Conservation (phyloP, 1,140 invertebrate genomes). For the Spodoptera frugiperda region DNA sequence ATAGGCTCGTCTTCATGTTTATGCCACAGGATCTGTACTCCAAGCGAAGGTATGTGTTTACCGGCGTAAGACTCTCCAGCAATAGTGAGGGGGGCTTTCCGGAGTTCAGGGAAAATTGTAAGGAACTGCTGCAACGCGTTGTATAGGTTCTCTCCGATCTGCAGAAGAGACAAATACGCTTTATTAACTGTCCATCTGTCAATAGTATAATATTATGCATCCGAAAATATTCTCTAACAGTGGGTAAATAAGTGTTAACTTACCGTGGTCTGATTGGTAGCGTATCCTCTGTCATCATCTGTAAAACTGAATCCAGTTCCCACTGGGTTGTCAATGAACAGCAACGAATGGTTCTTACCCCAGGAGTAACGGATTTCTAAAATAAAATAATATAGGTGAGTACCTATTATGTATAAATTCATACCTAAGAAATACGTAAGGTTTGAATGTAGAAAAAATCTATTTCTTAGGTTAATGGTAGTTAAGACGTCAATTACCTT, state of each 20-base stretch:
- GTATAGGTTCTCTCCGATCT: conserved; percentile 89
- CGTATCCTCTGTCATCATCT: conserved; percentile 87
- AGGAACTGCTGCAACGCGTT: conserved; percentile 90
- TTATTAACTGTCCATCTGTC: too few species aligned
- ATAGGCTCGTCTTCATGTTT: conserved; percentile 88
- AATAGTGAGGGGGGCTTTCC: conserved; percentile 90
- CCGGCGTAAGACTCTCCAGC: conserved; percentile 95
- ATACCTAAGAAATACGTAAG: too few species aligned
- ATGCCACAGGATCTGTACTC: conserved; percentile 90
- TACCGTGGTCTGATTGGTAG: conserved; percentile 88
- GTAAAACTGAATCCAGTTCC: conserved; percentile 93
- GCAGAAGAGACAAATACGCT: not conserved
- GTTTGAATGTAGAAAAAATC: too few species aligned
- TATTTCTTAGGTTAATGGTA: too few species aligned
- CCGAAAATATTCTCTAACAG: not conserved
- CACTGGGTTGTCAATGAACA: conserved; percentile 96
- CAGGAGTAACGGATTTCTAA: conserved; percentile 88
- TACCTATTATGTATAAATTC: too few species aligned
- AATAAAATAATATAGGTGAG: not conserved
- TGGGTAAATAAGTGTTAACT: too few species aligned
- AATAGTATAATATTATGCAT: too few species aligned
- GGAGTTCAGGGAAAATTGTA: conserved; percentile 90
- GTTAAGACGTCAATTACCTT: conserved; percentile 59
- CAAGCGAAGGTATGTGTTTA: conserved; percentile 92
- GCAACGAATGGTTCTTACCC: conserved; percentile 90